phyloP scores from a whole-genome alignment of 2,113 vertebrate species.

The Arizona elegans region DNA sequence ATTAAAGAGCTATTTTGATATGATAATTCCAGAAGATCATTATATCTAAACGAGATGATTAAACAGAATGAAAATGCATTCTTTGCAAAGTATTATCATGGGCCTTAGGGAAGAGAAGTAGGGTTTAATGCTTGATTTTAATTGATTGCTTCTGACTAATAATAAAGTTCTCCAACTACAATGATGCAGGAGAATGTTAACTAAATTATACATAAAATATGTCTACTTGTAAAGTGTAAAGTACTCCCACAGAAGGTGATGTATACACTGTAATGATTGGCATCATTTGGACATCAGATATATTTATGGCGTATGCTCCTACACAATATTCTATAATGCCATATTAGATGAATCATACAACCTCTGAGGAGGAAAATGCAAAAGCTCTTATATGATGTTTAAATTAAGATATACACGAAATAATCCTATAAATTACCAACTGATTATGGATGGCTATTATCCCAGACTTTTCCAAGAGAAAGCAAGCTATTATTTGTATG shows the following conservation, averaged over 20 bases:
- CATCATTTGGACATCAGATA: conserved; percentile 17
- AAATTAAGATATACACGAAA: not conserved
- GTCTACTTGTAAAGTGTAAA: conserved; percentile 28
- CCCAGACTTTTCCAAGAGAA: conserved; percentile 10
- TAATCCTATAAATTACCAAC: conserved; percentile 11
- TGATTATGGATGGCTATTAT: conserved; percentile 7
- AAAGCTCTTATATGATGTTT: not conserved
- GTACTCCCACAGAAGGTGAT: not conserved
- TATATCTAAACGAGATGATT: conserved; percentile 69
- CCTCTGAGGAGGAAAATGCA: conserved; percentile 18
- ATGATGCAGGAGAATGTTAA: conserved; percentile 40
- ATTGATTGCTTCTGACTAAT: conserved; percentile 36
- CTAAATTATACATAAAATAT: conserved; percentile 16
- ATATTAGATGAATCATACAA: not conserved
- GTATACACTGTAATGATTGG: conserved; percentile 31
- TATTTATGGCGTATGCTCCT: not conserved
- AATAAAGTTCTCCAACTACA: conserved; percentile 42
- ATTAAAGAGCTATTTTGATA: conserved; percentile 61
- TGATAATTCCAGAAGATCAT: conserved; percentile 61
- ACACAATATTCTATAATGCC: not conserved
- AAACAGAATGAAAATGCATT: conserved; percentile 54
- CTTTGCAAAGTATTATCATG: conserved; percentile 59
- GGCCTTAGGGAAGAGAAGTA: conserved; percentile 41
- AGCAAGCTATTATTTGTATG: not conserved
- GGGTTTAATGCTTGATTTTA: conserved; percentile 34